Conservation (phyloP, 2,888 invertebrate species). For the Eupelmus urozonus region DNA sequence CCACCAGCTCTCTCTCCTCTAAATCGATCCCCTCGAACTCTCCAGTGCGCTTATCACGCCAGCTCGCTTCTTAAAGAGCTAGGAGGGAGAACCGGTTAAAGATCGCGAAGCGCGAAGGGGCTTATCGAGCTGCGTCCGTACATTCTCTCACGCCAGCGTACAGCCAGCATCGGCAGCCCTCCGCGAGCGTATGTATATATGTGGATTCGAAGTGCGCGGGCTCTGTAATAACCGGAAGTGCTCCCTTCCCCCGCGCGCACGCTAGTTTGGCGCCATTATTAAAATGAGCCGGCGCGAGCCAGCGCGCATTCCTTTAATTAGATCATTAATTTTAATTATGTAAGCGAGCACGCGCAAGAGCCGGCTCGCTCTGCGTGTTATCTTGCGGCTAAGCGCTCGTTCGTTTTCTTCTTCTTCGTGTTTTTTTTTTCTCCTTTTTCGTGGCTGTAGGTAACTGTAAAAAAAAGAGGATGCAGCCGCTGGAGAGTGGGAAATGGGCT, state of each 20-base stretch:
- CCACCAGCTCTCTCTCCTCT: too few species aligned
- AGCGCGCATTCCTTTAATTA: slow-evolving; percentile 72
- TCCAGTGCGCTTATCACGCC: slow-evolving; percentile 1
- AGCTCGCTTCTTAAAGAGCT: neutral
- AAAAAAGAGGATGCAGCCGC: neutral
- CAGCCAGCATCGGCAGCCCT: slow-evolving; percentile 18
- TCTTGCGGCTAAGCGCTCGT: neutral
- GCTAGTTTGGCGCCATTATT: slow-evolving; percentile 73
- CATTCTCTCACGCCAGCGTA: slow-evolving; percentile 51
- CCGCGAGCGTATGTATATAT: neutral
- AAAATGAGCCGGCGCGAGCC: slow-evolving; percentile 68
- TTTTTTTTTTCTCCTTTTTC: slow-evolving; percentile 2
- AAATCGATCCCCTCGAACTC: too few species aligned
- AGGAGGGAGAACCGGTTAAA: slow-evolving; percentile 18
- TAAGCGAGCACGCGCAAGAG: slow-evolving; percentile 13
- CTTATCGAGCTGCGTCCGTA: neutral
- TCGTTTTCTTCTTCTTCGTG: neutral
- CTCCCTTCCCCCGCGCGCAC: too few species aligned
- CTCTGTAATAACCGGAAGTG: slow-evolving; percentile 74
- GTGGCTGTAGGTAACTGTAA: neutral
- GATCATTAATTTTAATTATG: slow-evolving; percentile 76
- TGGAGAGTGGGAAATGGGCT: slow-evolving; percentile 9
- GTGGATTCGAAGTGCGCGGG: neutral
- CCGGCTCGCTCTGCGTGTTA: neutral
- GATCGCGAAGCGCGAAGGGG: too few species aligned